Evolutionary conservation across 2,888 invertebrate species (phyloP).

Genomic region (Peribatodes rhomboidaria): DNA sequence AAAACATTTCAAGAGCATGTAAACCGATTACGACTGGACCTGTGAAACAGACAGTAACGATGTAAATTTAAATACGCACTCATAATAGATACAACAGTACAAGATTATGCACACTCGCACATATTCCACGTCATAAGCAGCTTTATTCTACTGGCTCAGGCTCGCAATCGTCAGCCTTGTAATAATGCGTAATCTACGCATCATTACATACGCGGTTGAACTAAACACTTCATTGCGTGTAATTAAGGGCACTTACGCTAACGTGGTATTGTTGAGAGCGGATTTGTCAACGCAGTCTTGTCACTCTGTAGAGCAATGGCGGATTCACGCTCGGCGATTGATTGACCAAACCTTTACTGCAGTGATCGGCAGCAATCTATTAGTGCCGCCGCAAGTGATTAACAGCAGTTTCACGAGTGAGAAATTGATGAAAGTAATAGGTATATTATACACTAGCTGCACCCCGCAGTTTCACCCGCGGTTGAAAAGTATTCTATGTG

Average conservation of each 20-base stretch:
- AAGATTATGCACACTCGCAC: conserved; percentile 7
- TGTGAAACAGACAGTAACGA: background rate
- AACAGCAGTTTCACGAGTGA: background rate
- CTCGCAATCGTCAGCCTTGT: conserved; percentile 31
- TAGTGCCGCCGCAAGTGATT: conserved; percentile 4
- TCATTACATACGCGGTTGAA: conserved; percentile 30
- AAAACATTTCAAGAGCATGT: background rate
- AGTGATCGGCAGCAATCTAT: conserved; percentile 10
- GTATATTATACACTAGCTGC: too few relatives aligned
- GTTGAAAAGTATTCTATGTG: too few relatives aligned
- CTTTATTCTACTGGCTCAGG: conserved; percentile 9
- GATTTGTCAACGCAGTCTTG: conserved; percentile 58
- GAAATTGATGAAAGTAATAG: background rate
- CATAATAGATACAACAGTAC: background rate
- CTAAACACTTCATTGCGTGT: conserved; percentile 47
- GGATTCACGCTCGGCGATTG: conserved; percentile 58
- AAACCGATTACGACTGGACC: background rate
- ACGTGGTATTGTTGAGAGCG: conserved; percentile 48
- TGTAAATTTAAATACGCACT: background rate
- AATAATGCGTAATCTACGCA: conserved; percentile 36
- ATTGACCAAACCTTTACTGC: conserved; percentile 22
- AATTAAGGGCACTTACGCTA: conserved; percentile 57
- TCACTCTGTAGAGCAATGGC: conserved; percentile 44
- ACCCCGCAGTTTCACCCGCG: too few relatives aligned
- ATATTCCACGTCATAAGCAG: background rate